phyloP scores from a whole-genome alignment of 2,113 vertebrate species.

The Athene cunicularia region DNA sequence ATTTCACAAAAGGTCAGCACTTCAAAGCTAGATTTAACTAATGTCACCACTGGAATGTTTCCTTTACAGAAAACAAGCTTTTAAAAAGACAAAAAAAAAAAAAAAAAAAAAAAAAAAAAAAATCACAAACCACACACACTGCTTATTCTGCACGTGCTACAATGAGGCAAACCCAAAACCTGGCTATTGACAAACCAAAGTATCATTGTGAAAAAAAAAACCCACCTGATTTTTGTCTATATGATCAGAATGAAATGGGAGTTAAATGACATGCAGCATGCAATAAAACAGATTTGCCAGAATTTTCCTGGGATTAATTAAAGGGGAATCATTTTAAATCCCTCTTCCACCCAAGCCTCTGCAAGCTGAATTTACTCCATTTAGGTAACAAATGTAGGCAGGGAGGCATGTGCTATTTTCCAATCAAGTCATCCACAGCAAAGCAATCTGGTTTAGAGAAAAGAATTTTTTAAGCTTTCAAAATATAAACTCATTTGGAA shows the following conservation, averaged over 20 bases:
- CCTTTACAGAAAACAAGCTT: not conserved
- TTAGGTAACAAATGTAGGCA: not conserved
- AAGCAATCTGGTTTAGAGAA: not conserved
- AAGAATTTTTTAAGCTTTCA: conserved; percentile 1
- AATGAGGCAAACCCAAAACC: not conserved
- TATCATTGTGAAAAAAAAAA: not conserved
- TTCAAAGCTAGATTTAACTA: conserved; percentile 19
- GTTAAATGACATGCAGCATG: not conserved
- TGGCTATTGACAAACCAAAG: not conserved
- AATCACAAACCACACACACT: not conserved
- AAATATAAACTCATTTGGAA: not conserved
- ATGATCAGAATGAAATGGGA: not conserved
- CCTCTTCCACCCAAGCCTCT: not conserved
- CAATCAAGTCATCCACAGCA: not conserved
- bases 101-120: not conserved
- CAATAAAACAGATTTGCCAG: not conserved
- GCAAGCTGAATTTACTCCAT: not conserved
- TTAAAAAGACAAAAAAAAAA: not conserved
- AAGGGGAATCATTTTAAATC: not conserved
- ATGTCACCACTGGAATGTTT: not conserved
- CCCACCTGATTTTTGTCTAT: not conserved
- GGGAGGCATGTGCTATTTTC: not conserved
- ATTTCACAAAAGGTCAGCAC: conserved; percentile 14
- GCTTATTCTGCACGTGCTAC: not conserved
- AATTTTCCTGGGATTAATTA: conserved; percentile 36